phyloP scores from a whole-genome alignment of 2,888 invertebrate species.

The Dolichopus griseipennis region DNA sequence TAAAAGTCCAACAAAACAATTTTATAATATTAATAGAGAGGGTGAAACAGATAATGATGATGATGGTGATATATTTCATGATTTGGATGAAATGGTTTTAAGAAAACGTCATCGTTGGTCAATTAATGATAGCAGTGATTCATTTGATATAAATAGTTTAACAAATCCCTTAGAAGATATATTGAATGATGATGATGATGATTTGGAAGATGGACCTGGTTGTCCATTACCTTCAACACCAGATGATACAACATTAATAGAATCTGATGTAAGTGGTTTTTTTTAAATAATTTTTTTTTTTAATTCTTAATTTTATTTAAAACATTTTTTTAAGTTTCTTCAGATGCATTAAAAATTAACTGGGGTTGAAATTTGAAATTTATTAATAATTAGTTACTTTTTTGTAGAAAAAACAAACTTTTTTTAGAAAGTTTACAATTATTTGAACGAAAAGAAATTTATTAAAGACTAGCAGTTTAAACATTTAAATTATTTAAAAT shows the following conservation, averaged over 20 bases:
- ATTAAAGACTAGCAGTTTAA: too few species aligned
- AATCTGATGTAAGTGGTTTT: constrained; percentile 54
- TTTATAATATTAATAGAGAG: neutral
- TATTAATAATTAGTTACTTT: too few species aligned
- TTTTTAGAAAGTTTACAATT: too few species aligned
- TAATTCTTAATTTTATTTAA: neutral
- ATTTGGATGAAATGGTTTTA: constrained; percentile 37
- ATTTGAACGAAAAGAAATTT: too few species aligned
- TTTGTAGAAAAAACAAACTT: too few species aligned
- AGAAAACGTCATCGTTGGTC: constrained; percentile 41
- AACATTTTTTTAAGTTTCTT: too few species aligned
- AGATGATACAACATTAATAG: constrained; percentile 72
- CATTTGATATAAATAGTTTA: constrained; percentile 35
- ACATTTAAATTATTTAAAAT: too few species aligned
- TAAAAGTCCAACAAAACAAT: constrained; percentile 4
- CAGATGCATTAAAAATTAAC: too few species aligned
- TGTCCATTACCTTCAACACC: constrained; percentile 80
- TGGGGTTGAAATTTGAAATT: too few species aligned
- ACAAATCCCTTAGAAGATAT: constrained; percentile 32
- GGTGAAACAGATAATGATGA: constrained; percentile 22
- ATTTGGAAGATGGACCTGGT: constrained; percentile 66
- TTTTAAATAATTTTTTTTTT: neutral
- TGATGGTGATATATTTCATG: constrained; percentile 36
- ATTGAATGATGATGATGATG: constrained; percentile 36
- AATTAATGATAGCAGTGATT: constrained; percentile 30